Conservation (phyloP, 2,113 vertebrate species). For the Toxotes chatareus region DNA sequence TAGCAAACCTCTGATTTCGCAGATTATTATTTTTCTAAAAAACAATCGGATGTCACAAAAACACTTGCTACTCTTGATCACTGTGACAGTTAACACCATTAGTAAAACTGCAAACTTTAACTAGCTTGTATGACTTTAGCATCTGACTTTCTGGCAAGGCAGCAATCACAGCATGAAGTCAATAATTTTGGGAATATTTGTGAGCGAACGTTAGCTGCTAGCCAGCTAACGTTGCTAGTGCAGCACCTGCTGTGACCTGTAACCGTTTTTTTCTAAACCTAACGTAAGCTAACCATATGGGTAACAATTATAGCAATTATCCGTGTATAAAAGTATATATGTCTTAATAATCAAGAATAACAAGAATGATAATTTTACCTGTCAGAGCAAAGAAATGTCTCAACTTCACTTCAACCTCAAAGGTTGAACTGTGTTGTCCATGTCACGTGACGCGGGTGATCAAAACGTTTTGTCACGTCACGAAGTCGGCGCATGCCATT, state of each 20-base stretch:
- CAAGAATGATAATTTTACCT: conserved; percentile 41
- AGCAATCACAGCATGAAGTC: neutral
- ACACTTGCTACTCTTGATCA: neutral
- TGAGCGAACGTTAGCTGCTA: conserved; percentile 34
- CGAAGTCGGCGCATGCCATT: conserved; percentile 19
- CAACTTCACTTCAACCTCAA: conserved; percentile 15
- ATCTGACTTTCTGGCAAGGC: neutral
- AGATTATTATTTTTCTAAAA: too few species aligned
- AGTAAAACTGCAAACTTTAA: too few species aligned
- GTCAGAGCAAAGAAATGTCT: conserved; percentile 10
- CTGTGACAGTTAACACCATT: too few species aligned
- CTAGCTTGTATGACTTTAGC: too few species aligned
- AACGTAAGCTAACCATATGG: neutral
- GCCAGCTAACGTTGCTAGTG: conserved; percentile 9
- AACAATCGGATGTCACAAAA: too few species aligned
- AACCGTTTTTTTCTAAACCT: neutral
- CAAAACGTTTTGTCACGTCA: conserved; percentile 29
- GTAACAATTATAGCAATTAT: too few species aligned
- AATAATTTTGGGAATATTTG: neutral
- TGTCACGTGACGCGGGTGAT: conserved; percentile 35
- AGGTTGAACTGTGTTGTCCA: neutral
- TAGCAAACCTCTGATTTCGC: too few species aligned
- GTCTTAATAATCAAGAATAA: neutral
- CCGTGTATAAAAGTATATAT: too few species aligned
- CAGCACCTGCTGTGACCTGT: conserved; percentile 27